Evolutionary conservation across 2,888 invertebrate species (phyloP), one percentile per base, ranked within the genome.

Genomic region (Smittia sp.): DNA sequence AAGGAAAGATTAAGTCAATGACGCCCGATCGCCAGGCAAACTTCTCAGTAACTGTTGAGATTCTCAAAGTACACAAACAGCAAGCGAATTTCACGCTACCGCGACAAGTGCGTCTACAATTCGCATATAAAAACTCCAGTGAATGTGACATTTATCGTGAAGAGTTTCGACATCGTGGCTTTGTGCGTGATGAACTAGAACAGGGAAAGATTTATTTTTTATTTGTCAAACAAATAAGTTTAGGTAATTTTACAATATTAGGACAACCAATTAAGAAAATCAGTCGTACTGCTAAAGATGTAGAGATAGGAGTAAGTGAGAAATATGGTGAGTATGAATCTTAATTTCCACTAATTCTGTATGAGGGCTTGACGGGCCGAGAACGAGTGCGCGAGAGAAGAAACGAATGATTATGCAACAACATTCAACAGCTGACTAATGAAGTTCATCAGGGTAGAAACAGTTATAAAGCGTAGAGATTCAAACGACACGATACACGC

Each of bases 41-140:
- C 78, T 89, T 88, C 81, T 86, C 86, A 76, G 89, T 87, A 76
- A 87, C 88, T 75, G 88, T 90, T 81, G 87, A 86, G 79, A 88
- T 90, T 76, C 83, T 85, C 77, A 83, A 86, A 76, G 85, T 86
- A 76, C 86, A 85, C 80, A 90, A 90, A 80, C 86, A 85, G 77
- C 86, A 85, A 76, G 78, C 82, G 75, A 82, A 83, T 58, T 79
- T 78, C 73, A 79, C 79, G 46, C 75, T 81, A 76, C 81, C 81
- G 65, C 77, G 78, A 25, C 78, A 79, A 54, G 76, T 83, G 54
- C 79, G 83, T 2, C 75, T 83, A 74, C 81, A 82, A 76, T 83
- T 83, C 76, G 79, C 79, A 25, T 77, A 80, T 77, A 78, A 79
- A 75, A 82, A 82, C 76, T 77, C 76, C 41, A 78, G 79, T 76